phyloP scores from a whole-genome alignment of 2,888 invertebrate species.

The Congeria kusceri region DNA sequence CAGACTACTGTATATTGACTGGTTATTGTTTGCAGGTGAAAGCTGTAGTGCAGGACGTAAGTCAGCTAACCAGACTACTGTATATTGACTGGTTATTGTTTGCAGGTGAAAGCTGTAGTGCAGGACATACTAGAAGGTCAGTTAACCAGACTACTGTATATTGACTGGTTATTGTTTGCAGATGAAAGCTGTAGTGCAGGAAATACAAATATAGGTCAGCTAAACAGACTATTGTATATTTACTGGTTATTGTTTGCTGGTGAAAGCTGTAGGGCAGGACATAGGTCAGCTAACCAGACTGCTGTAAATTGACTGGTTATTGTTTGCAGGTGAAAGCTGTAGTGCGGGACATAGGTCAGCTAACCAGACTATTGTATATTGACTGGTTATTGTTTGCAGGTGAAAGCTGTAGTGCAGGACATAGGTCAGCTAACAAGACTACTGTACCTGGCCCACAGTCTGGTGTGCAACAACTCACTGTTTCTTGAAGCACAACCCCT shows the following conservation, averaged over 20 bases:
- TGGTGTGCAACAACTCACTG: conserved; percentile 80
- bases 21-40: conserved; percentile 80
- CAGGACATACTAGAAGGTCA: too few species aligned
- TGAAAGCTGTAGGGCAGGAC: conserved; percentile 84
- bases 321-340: conserved; percentile 80
- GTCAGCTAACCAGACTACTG: conserved; percentile 74
- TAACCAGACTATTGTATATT: conserved; percentile 55
- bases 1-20: background rate
- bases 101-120: too few species aligned
- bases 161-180: too few species aligned
- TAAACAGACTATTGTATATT: too few species aligned
- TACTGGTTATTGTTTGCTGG: too few species aligned
- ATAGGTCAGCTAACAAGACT: conserved; percentile 82
- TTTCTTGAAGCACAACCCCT: conserved; percentile 83
- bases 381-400: conserved; percentile 73
- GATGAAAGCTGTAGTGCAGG: too few species aligned
- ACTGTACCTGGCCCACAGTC: conserved; percentile 81
- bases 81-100: too few species aligned
- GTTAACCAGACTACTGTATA: too few species aligned
- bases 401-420: conserved; percentile 83
- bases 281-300: conserved; percentile 77
- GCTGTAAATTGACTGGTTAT: background rate
- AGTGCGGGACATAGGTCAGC: conserved; percentile 83
- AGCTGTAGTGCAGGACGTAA: conserved; percentile 81
- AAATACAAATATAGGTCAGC: conserved; percentile 82